Percentiles rank a stretch among this genome's conserved stretches.
phyloP scores from a whole-genome alignment of 2,797 vertebrate genomes.

The Garrulus glandarius region DNA sequence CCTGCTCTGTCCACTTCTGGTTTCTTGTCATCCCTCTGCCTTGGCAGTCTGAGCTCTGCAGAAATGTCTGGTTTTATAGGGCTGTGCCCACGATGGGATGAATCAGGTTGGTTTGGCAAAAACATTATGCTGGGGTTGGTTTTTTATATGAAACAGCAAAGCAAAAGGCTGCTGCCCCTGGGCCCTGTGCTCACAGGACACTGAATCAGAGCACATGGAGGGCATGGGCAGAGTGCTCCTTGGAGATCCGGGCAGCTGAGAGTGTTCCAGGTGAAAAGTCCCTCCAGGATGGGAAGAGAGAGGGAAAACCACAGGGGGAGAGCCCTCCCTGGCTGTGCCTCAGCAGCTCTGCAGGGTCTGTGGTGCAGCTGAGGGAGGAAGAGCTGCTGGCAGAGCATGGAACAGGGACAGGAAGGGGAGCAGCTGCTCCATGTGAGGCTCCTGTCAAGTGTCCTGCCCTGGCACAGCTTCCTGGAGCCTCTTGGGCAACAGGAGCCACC shows the following conservation, averaged over 20 bases:
- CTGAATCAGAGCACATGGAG: background rate
- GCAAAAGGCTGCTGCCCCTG: background rate
- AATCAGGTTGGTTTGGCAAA: background rate
- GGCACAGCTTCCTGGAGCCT: background rate
- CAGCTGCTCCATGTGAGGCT: background rate
- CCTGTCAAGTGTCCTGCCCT: background rate
- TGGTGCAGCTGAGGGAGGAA: background rate
- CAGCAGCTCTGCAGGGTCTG: background rate
- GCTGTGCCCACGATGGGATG: background rate
- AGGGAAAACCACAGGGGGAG: background rate
- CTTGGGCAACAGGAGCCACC: background rate
- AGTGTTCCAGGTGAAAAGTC: background rate
- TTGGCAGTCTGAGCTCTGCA: background rate
- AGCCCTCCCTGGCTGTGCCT: background rate
- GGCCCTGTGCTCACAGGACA: background rate
- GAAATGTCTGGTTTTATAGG: accelerated
- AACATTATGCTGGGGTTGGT: background rate
- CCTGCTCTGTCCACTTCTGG: background rate
- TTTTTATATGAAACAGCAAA: background rate
- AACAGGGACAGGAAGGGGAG: background rate
- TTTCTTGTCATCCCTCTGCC: background rate
- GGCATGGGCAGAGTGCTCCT: accelerated
- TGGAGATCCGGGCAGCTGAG: background rate
- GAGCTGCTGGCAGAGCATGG: background rate
- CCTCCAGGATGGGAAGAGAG: background rate